phyloP scores from a whole-genome alignment of 2,113 vertebrate species.

The Cranoglanis bouderius region DNA sequence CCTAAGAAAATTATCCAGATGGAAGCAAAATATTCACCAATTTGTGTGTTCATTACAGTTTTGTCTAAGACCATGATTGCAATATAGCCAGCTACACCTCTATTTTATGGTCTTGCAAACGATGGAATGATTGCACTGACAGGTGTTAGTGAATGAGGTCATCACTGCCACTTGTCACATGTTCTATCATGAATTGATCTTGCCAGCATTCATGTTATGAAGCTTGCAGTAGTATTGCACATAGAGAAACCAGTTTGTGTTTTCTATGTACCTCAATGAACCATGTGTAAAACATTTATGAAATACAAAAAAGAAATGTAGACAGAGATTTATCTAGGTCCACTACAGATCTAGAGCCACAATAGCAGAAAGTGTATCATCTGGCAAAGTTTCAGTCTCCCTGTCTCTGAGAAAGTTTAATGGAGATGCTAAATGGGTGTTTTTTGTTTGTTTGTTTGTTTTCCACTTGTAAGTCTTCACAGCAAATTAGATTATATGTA shows the following conservation, averaged over 20 bases:
- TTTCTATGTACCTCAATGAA: background rate
- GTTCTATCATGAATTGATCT: slow-evolving; percentile 23
- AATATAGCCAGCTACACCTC: slow-evolving; percentile 61
- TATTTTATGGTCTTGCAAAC: slow-evolving; percentile 63
- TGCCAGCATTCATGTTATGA: slow-evolving; percentile 28
- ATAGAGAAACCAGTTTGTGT: background rate
- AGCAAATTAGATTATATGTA: slow-evolving; percentile 46
- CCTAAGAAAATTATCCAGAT: slow-evolving; percentile 69
- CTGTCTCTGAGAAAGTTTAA: slow-evolving; percentile 20
- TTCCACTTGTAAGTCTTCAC: slow-evolving; percentile 15
- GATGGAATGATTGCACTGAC: slow-evolving; percentile 45
- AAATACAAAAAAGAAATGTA: background rate
- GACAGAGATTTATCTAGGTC: background rate
- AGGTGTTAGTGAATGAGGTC: slow-evolving; percentile 49
- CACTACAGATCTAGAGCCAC: background rate
- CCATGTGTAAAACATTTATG: background rate
- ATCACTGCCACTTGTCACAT: slow-evolving; percentile 30
- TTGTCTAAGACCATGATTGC: slow-evolving; percentile 67
- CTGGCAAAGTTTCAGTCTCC: background rate
- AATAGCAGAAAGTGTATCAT: background rate
- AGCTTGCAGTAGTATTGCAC: slow-evolving; percentile 13
- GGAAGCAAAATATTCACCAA: slow-evolving; percentile 70
- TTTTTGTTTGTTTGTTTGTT: slow-evolving; percentile 6
- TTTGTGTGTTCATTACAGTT: slow-evolving; percentile 72
- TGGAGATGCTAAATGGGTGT: slow-evolving; percentile 25